Evolutionary conservation across 2,113 vertebrate species (phyloP).

Genomic region (Tichodroma muraria): DNA sequence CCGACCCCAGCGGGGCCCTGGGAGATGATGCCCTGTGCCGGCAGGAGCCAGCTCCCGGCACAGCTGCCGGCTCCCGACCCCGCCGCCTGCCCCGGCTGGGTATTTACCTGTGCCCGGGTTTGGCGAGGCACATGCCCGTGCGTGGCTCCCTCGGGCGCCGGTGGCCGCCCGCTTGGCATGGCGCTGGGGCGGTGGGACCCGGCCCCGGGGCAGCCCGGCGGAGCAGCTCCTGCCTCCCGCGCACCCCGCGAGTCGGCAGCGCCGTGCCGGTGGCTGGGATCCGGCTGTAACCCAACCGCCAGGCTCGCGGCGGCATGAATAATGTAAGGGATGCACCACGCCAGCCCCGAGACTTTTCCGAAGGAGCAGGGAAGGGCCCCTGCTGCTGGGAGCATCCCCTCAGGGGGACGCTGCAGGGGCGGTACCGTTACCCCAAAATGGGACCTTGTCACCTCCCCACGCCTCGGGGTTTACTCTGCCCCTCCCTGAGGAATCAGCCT

Average conservation of each 20-base stretch:
- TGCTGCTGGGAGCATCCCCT: neutral
- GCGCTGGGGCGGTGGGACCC: neutral
- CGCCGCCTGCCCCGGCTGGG: neutral
- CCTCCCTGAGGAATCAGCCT: neutral
- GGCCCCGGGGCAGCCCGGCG: neutral
- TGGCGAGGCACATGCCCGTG: neutral
- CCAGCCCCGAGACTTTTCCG: constrained; percentile 75
- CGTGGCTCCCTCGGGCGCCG: neutral
- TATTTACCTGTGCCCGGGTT: constrained; percentile 13
- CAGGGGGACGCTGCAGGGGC: accelerated
- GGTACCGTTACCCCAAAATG: accelerated
- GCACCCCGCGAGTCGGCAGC: constrained; percentile 25
- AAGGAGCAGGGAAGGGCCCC: constrained; percentile 45
- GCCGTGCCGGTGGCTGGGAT: constrained; percentile 63
- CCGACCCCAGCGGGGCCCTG: neutral
- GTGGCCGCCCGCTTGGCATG: neutral
- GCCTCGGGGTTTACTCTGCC: neutral
- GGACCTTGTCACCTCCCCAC: neutral
- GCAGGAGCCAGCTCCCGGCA: neutral
- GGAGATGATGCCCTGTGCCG: neutral
- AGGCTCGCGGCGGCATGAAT: constrained; percentile 78
- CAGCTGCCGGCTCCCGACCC: neutral
- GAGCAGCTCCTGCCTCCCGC: constrained; percentile 16
- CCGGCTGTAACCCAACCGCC: constrained; percentile 82
- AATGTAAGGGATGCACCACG: constrained; percentile 82